phyloP scores from a whole-genome alignment of 2,113 vertebrate genomes.

The Indri indri region DNA sequence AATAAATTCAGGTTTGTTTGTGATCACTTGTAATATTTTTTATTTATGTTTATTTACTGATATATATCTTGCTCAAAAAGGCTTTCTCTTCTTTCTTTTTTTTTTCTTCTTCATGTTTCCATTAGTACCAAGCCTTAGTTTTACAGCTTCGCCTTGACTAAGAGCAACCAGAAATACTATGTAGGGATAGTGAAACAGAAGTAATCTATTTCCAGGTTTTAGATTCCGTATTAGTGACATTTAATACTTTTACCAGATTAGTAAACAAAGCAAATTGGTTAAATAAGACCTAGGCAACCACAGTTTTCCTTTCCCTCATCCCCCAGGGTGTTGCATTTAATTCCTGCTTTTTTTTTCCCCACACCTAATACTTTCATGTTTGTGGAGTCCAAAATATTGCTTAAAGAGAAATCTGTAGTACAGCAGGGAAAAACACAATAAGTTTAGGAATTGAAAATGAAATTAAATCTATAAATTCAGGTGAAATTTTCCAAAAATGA shows the following conservation, averaged over 20 bases:
- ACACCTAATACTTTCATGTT: background rate
- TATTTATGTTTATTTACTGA: background rate
- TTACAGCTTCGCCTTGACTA: background rate
- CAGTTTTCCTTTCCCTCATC: background rate
- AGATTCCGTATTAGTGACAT: background rate
- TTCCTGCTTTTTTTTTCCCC: background rate
- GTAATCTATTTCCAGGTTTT: background rate
- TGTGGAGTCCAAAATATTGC: background rate
- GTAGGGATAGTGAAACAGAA: background rate
- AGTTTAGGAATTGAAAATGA: background rate
- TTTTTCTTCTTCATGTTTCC: background rate
- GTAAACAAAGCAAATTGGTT: background rate
- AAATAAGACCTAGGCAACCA: background rate
- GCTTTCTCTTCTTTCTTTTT: background rate
- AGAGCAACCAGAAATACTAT: background rate
- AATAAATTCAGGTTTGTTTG: background rate
- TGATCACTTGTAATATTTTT: background rate
- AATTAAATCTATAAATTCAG: conserved; percentile 33
- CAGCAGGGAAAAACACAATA: background rate
- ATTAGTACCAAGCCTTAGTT: background rate
- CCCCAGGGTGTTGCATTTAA: background rate
- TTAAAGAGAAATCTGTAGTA: background rate
- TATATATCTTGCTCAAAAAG: background rate
- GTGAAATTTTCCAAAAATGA: background rate
- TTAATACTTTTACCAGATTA: background rate